Base-by-base conservation (phyloP, 2,888 invertebrate species). In the Platypus cylindrus region DNA sequence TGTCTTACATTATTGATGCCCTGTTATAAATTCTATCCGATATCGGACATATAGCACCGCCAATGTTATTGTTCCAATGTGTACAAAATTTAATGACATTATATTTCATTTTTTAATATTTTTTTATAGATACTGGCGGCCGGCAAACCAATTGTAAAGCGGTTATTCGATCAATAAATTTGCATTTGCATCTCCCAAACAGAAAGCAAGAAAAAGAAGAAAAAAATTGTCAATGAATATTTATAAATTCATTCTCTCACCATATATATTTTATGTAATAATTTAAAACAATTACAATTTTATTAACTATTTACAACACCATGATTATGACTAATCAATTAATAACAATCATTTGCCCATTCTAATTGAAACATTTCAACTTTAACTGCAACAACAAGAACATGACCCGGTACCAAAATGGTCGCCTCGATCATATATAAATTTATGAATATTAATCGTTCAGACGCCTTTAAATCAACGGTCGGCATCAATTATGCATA, bases 1-100 rank as follows among this genome's bases (percentile, higher is more conserved):
- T 34, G 38, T 38, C 34, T 34, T 30, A 39, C 39, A 39, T 36
- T 39, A 39, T 39, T 36, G 39, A 39, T 39, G 39, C 32, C 28
- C 32, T 36, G 36, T 36, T 36, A 39, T 39, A 39, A 36, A 39
- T 39, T 36, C n/a, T n/a, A n/a, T n/a, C n/a, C n/a, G n/a, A n/a
- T n/a, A n/a, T 35, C 25, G 36, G 32, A 32, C 36, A 35, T 36
- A 36, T 39, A 39, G 36, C 35, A 30, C n/a, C n/a, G n/a, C n/a
- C n/a, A n/a, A n/a, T 30, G 39, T 36, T 39, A 39, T 30, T 14
- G 24, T 13, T 26, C 33, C 25, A 39, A 39, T 36, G 33, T 39
- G 39, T 36, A 36, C 33, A 39, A 28, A n/a, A 36, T 39, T 39
- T 39, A 39, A 39, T 33, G 39, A 39, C 39, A 39, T 29, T 32